Conservation (phyloP, 2,888 invertebrate genomes). For the Synergus laeviventris region DNA sequence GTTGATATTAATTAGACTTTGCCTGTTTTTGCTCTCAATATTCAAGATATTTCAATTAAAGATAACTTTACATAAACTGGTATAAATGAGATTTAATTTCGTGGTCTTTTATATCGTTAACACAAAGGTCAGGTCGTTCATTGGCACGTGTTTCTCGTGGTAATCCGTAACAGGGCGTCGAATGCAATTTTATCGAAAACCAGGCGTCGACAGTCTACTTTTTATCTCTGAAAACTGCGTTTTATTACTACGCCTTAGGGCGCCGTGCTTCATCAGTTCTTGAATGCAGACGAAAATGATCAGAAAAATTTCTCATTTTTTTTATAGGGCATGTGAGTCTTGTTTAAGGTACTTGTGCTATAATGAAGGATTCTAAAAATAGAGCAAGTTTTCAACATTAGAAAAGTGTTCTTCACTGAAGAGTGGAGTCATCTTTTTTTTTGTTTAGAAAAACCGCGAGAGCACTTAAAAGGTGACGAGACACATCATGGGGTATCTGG, state of each 20-base stretch:
- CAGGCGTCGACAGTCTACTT: slow-evolving; percentile 61
- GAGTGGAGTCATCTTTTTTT: slow-evolving; percentile 5
- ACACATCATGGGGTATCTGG: slow-evolving; percentile 21
- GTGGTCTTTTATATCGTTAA: not conserved
- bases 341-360: not conserved
- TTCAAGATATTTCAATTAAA: not conserved
- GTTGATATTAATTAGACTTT: not conserved
- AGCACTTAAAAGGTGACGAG: slow-evolving; percentile 37
- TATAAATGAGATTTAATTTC: not conserved
- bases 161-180: slow-evolving; percentile 60
- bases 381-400: not conserved
- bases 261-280: not conserved
- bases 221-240: slow-evolving; percentile 53
- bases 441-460: slow-evolving; percentile 17
- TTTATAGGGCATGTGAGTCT: not conserved
- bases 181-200: slow-evolving; percentile 57
- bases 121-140: slow-evolving; percentile 14
- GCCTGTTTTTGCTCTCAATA: not conserved
- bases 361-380: not conserved
- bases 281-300: not conserved
- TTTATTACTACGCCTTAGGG: not conserved
- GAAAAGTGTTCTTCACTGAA: not conserved
- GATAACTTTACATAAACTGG: not conserved
- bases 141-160: slow-evolving; percentile 48
- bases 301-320: not conserved